phyloP scores from a whole-genome alignment of 2,888 invertebrate genomes.

The Ochropleura leucogaster region DNA sequence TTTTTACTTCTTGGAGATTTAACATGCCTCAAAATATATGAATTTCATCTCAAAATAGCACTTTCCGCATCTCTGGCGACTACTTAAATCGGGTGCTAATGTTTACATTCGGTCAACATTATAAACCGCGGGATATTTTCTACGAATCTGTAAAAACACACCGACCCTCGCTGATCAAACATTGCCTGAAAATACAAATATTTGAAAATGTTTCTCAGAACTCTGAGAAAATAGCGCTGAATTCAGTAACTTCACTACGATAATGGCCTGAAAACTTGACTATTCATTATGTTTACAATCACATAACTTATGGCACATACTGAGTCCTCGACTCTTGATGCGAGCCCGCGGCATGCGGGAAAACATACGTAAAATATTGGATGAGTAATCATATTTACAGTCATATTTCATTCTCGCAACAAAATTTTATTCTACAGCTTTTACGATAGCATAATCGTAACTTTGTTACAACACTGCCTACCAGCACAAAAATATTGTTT shows the following conservation, averaged over 20 bases:
- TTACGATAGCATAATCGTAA: conserved; percentile 22
- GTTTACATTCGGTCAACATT: conserved; percentile 48
- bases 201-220: conserved; percentile 20
- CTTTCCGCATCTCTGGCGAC: conserved; percentile 16
- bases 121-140: conserved; percentile 34
- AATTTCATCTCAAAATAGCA: conserved; percentile 29
- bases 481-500: neutral
- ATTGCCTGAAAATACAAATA: conserved; percentile 22
- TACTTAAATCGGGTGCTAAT: conserved; percentile 25
- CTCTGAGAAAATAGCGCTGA: neutral
- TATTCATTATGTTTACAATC: neutral
- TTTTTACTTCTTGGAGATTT: conserved; percentile 12
- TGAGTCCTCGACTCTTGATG: too few species aligned
- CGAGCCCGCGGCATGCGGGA: neutral
- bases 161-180: conserved; percentile 12
- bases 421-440: conserved; percentile 10
- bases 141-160: conserved; percentile 37
- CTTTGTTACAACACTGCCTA: neutral
- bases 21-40: conserved; percentile 16
- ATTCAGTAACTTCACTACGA: neutral
- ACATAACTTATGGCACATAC: too few species aligned
- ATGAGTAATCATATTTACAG: conserved; percentile 17
- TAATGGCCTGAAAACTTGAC: neutral
- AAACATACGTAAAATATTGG: neutral
- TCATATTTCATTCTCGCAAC: conserved; percentile 5